Evolutionary conservation across 2,888 invertebrate genomes (phyloP).

Genomic region (Uropetala carovei): DNA sequence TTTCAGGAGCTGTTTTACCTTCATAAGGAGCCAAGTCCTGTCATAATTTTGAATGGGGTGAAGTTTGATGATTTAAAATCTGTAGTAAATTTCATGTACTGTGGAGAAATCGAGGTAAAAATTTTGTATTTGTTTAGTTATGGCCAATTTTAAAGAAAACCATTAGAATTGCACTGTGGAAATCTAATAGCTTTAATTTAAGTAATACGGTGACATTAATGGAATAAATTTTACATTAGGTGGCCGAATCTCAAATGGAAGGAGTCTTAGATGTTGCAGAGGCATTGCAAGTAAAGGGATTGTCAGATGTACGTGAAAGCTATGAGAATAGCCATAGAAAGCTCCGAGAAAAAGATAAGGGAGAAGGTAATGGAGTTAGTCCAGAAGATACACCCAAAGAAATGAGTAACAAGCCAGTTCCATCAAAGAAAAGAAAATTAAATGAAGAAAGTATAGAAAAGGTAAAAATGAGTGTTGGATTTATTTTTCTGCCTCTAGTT

Average conservation of each 20-base stretch:
- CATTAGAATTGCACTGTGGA: not conserved
- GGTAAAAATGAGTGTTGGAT: not conserved
- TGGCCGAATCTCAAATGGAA: constrained; percentile 75
- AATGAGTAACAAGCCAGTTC: not conserved
- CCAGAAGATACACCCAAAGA: not conserved
- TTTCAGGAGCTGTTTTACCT: constrained; percentile 74
- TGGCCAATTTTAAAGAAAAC: not conserved
- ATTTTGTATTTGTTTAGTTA: not conserved
- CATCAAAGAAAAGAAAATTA: constrained; percentile 25
- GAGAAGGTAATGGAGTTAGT: not conserved
- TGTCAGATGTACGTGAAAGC: constrained; percentile 73
- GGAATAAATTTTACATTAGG: constrained; percentile 67
- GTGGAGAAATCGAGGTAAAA: constrained; percentile 76
- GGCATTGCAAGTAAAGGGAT: constrained; percentile 76
- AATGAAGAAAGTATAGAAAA: not conserved
- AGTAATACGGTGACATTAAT: constrained; percentile 8
- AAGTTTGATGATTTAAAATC: constrained; percentile 74
- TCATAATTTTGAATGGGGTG: constrained; percentile 75
- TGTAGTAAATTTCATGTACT: constrained; percentile 77
- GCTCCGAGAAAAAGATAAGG: not conserved
- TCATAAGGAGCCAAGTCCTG: constrained; percentile 74
- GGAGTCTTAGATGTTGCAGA: constrained; percentile 75
- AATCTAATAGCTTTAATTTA: not conserved
- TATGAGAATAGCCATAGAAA: constrained; percentile 71
- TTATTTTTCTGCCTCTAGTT: not conserved